Percentiles rank a stretch among this genome's conserved stretches.
These are phyloP conservation scores for Aptenodytes forsteri DNA, from an alignment of 2,113 vertebrate species.

Conservation along the genomic window DNA sequence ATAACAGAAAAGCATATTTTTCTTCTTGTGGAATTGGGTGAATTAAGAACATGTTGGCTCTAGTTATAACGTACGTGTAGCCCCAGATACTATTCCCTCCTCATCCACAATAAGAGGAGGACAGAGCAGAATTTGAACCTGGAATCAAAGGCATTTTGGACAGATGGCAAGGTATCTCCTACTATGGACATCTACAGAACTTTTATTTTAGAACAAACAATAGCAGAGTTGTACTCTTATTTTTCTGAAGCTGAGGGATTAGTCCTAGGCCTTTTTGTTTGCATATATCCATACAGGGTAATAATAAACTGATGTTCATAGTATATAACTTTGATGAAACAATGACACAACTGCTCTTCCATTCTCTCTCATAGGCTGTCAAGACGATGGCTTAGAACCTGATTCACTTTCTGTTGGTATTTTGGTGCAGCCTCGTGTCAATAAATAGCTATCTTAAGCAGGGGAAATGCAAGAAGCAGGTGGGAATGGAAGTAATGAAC, in stretches of 20 bases:
- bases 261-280: background rate
- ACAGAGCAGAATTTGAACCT: background rate
- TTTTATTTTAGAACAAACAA: background rate
- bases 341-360: background rate
- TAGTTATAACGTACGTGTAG: background rate
- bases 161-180: background rate
- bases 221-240: background rate
- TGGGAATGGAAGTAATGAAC: background rate
- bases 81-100: background rate
- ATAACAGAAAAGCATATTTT: background rate
- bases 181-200: background rate
- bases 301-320: background rate
- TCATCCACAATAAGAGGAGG: background rate
- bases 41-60: background rate
- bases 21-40: background rate
- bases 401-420: background rate
- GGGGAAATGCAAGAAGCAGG: background rate
- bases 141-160: background rate
- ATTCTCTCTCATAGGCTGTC: background rate
- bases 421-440: background rate
- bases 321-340: background rate
- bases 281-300: background rate
- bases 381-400: background rate
- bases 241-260: background rate
- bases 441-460: background rate